Evolutionary conservation across 2,888 invertebrate species (phyloP).

Genomic region (Hetaerina titia): DNA sequence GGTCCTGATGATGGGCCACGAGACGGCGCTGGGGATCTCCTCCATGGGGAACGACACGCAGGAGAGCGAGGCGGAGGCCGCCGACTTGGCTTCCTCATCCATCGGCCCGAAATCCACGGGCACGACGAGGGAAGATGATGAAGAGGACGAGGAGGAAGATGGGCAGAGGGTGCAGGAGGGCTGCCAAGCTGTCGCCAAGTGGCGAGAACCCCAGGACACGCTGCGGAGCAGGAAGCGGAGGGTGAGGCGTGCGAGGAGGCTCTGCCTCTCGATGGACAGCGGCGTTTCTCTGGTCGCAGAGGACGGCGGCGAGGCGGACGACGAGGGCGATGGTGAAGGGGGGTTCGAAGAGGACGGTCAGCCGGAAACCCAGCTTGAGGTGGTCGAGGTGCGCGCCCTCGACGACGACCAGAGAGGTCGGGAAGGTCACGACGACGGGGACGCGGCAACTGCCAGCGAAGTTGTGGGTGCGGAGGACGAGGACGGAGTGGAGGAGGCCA

Average conservation of each 20-base stretch:
- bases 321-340: neutral
- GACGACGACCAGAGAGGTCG: neutral
- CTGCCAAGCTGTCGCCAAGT: neutral
- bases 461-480: neutral
- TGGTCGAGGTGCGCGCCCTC: neutral
- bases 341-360: neutral
- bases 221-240: neutral
- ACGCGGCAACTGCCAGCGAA: neutral
- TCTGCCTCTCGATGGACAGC: conserved; percentile 57
- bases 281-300: conserved; percentile 42
- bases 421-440: neutral
- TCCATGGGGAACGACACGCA: conserved; percentile 51
- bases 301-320: conserved; percentile 38
- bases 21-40: conserved; percentile 1
- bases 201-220: neutral
- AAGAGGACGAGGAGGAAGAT: neutral
- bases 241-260: neutral
- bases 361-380: neutral
- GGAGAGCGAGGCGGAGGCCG: conserved; percentile 44
- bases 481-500: conserved; percentile 23
- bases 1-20: neutral
- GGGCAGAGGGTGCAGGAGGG: neutral
- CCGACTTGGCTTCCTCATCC: neutral
- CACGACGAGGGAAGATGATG: neutral
- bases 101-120: neutral